Evolutionary conservation across 2,888 invertebrate species (phyloP).

Genomic region (Pogonocherus hispidulus): DNA sequence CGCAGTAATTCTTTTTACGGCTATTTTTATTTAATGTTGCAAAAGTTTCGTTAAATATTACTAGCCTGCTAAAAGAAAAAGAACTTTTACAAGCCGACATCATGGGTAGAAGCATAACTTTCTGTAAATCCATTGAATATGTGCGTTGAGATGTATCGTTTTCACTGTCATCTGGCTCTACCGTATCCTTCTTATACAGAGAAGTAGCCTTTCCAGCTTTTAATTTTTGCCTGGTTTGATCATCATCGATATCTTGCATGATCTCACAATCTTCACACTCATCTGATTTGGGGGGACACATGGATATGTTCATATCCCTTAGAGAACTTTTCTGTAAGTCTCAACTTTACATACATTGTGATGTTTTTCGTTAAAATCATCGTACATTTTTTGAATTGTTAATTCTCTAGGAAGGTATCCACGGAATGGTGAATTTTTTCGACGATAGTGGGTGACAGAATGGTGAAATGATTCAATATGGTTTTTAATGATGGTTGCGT

Average conservation of each 20-base stretch:
- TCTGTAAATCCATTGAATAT: conserved; percentile 10
- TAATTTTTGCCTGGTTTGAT: background rate
- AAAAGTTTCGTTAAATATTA: conserved; percentile 12
- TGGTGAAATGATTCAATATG: conserved; percentile 6
- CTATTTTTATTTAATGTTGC: conserved; percentile 14
- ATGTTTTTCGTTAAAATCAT: conserved; percentile 28
- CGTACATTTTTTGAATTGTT: conserved; percentile 23
- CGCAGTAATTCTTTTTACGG: conserved; percentile 3
- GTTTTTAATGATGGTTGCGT: background rate
- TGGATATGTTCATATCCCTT: conserved; percentile 28
- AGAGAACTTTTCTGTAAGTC: conserved; percentile 20
- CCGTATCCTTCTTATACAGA: background rate
- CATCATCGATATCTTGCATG: background rate
- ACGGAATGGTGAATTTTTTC: conserved; percentile 27
- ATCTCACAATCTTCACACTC: conserved; percentile 26
- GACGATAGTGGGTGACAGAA: conserved; percentile 36
- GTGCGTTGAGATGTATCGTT: conserved; percentile 5
- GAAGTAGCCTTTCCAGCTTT: background rate
- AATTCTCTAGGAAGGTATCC: conserved; percentile 31
- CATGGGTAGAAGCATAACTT: conserved; percentile 11
- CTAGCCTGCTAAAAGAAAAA: conserved; percentile 11
- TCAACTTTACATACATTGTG: conserved; percentile 31
- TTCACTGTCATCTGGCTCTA: background rate
- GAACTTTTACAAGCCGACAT: background rate
- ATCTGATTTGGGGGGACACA: conserved; percentile 24